Evolutionary conservation across 2,113 vertebrate genomes (phyloP).

Genomic region (chimpanzee (Pan troglodytes)): DNA sequence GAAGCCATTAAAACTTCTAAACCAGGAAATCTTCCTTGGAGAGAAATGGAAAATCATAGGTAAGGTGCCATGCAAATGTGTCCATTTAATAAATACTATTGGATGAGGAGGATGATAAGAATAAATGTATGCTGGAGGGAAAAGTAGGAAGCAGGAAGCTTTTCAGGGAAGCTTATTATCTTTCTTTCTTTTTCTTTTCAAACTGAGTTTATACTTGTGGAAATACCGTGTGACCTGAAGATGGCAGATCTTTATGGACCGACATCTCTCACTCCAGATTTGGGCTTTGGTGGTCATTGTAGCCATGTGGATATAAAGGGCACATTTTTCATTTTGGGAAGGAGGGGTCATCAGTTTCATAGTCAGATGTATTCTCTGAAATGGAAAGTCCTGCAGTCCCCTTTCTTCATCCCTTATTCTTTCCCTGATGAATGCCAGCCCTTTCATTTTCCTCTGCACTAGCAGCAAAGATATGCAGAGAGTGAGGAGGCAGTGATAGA

Average conservation of each 20-base stretch:
- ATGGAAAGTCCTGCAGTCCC: background rate
- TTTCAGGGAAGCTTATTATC: conserved; percentile 25
- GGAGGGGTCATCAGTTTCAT: background rate
- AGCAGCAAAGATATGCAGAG: background rate
- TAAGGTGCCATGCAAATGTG: conserved; percentile 73
- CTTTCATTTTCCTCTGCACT: background rate
- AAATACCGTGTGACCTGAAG: conserved; percentile 37
- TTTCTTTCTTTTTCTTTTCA: background rate
- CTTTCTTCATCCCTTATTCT: background rate
- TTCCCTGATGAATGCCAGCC: background rate
- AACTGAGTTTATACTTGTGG: conserved; percentile 42
- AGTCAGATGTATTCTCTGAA: background rate
- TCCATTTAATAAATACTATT: conserved; percentile 69
- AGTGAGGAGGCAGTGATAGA: background rate
- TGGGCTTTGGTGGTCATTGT: background rate
- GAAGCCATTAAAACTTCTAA: conserved; percentile 77
- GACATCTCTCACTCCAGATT: background rate
- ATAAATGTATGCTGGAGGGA: conserved; percentile 67
- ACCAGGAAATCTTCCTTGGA: conserved; percentile 77
- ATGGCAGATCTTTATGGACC: background rate
- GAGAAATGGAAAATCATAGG: conserved; percentile 74
- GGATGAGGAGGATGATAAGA: conserved; percentile 71
- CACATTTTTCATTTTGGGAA: background rate
- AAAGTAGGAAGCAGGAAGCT: conserved; percentile 35
- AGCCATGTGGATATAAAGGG: background rate